Percentiles rank a stretch among this genome's conserved stretches.
Evolutionary conservation across 1,140 invertebrate genomes (phyloP).

Genomic region (Brachionus koreanus): DNA sequence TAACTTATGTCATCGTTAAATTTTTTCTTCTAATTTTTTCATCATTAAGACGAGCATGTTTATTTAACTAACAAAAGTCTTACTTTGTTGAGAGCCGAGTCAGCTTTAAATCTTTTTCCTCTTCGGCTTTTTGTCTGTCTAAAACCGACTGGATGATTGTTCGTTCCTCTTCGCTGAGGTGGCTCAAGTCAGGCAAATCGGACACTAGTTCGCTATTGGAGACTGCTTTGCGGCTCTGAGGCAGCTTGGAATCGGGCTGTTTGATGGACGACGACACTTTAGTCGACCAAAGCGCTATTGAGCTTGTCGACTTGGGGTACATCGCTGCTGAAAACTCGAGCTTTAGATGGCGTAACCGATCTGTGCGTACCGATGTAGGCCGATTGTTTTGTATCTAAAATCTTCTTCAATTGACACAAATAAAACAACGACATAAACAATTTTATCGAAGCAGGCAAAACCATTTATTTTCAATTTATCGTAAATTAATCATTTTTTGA

Average conservation of each 20-base stretch:
- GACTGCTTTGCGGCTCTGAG: background rate
- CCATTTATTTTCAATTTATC: slow-evolving; percentile 30
- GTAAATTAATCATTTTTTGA: slow-evolving; percentile 21
- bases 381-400: background rate
- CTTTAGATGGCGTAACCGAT: background rate
- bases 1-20: too few relatives aligned
- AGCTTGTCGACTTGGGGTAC: slow-evolving; percentile 35
- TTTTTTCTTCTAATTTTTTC: too few relatives aligned
- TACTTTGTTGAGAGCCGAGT: slow-evolving; percentile 69
- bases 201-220: background rate
- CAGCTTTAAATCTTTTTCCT: slow-evolving; percentile 87
- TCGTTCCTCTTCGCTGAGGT: slow-evolving; percentile 92
- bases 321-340: background rate
- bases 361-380: background rate
- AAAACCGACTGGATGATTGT: slow-evolving; percentile 94
- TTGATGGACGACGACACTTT: background rate
- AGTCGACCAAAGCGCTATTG: slow-evolving; percentile 18
- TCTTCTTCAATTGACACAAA: background rate
- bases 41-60: too few relatives aligned
- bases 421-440: slow-evolving; percentile 16
- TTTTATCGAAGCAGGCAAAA: slow-evolving; percentile 10
- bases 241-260: background rate
- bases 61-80: too few relatives aligned
- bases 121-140: slow-evolving; percentile 90
- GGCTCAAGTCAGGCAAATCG: slow-evolving; percentile 83